A percentile compares a stretch with the other conserved stretches of the same genome.
Conservation (phyloP, 1,140 invertebrate species). For the Drosophila arizonae region DNA sequence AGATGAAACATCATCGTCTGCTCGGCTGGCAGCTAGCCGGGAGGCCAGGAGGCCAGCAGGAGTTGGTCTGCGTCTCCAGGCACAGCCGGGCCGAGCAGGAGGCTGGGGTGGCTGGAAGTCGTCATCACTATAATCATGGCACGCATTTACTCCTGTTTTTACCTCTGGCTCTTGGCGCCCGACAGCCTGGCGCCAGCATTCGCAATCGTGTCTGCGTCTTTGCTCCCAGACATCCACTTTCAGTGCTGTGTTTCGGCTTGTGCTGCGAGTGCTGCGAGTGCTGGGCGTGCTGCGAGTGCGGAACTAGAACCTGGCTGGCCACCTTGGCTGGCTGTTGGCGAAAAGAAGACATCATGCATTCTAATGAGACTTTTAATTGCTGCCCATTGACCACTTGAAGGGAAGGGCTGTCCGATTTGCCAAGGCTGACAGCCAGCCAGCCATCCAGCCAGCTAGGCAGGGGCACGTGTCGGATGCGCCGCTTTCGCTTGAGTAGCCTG, state of each 20-base stretch:
- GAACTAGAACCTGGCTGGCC: conserved; percentile 28
- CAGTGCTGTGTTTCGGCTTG: conserved; percentile 46
- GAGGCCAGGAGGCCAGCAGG: background rate
- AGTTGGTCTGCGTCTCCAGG: conserved; percentile 17
- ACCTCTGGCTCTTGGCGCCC: conserved; percentile 82
- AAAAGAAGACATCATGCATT: conserved; percentile 69
- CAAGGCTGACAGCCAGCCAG: conserved; percentile 21
- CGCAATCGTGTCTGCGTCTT: conserved; percentile 23
- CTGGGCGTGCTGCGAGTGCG: conserved; percentile 5
- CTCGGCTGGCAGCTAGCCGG: conserved; percentile 11
- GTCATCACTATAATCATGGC: conserved; percentile 83
- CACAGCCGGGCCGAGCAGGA: background rate
- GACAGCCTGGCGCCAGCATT: conserved; percentile 70
- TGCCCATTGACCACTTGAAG: conserved; percentile 75
- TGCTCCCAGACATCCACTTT: conserved; percentile 60
- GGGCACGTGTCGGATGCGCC: conserved; percentile 73
- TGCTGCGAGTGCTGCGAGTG: conserved; percentile 10
- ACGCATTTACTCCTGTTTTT: conserved; percentile 82
- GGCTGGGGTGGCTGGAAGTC: conserved; percentile 73
- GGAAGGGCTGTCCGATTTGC: conserved; percentile 53
- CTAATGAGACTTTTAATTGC: conserved; percentile 79
- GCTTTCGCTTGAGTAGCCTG: conserved; percentile 68
- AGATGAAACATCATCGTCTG: conserved; percentile 82
- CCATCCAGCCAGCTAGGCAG: background rate
- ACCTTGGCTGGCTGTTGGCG: conserved; percentile 13